These are phyloP conservation scores for Xenopus tropicalis DNA, from an alignment of 2,113 vertebrate genomes.

Conservation along the genomic window DNA sequence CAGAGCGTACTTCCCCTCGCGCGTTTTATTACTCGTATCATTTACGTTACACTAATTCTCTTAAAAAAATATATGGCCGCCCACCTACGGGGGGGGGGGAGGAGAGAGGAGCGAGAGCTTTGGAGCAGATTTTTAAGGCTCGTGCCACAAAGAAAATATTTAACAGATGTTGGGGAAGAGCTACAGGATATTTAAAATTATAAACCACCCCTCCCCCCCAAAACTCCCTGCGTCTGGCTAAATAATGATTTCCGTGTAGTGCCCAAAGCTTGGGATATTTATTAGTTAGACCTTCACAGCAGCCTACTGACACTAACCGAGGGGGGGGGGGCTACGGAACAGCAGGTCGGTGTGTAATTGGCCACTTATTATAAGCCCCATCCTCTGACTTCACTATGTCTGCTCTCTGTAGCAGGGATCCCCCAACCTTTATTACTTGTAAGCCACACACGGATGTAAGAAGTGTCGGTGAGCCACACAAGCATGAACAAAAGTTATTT, in stretches of 20 bases:
- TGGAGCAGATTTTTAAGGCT: background rate
- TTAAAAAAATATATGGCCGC: background rate
- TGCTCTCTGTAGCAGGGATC: too few species aligned
- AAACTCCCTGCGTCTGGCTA: background rate
- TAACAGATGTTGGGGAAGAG: background rate
- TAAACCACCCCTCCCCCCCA: background rate
- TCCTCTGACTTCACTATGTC: background rate
- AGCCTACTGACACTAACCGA: background rate
- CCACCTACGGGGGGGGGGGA: background rate
- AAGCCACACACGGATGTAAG: too few species aligned
- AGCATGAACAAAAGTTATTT: too few species aligned
- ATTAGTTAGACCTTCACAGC: background rate
- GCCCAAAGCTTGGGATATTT: background rate
- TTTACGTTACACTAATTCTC: background rate
- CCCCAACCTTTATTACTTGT: too few species aligned
- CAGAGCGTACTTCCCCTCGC: too few species aligned
- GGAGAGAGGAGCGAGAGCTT: background rate
- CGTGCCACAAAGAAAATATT: background rate
- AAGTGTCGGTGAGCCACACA: too few species aligned
- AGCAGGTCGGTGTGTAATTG: background rate
- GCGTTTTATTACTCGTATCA: background rate
- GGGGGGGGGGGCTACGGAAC: background rate
- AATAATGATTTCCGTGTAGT: background rate
- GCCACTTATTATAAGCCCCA: background rate
- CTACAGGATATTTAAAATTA: constrained; percentile 1